Conservation (phyloP, 2,888 invertebrate species). For the Latrodectus hesperus region DNA sequence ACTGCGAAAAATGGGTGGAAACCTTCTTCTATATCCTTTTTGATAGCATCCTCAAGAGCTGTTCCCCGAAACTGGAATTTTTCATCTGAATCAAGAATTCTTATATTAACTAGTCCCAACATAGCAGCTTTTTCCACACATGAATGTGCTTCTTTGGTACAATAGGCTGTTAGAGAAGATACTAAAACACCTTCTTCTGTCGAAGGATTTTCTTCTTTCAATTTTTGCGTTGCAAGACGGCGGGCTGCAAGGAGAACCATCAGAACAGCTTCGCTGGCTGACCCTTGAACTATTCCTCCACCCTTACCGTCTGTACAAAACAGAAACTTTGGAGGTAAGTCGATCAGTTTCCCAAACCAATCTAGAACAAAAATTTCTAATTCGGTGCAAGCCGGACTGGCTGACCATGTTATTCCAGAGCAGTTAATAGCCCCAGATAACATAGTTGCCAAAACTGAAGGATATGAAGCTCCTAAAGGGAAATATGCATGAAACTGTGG, state of each 20-base stretch:
- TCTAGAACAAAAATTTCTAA: slow-evolving; percentile 98
- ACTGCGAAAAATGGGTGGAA: slow-evolving; percentile 97
- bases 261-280: slow-evolving; percentile 94
- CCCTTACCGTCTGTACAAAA: slow-evolving; percentile 82
- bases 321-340: slow-evolving; percentile 92
- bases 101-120: slow-evolving; percentile 91
- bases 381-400: slow-evolving; percentile 97
- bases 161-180: slow-evolving; percentile 90
- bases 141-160: slow-evolving; percentile 83
- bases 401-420: slow-evolving; percentile 88
- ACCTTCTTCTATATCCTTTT: slow-evolving; percentile 92
- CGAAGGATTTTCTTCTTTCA: slow-evolving; percentile 87
- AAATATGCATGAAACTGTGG: slow-evolving; percentile 99
- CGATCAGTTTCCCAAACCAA: slow-evolving; percentile 97
- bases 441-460: slow-evolving; percentile 98
- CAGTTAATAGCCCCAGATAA: slow-evolving; percentile 95
- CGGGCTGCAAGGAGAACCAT: slow-evolving; percentile 76
- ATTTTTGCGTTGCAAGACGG: slow-evolving; percentile 83
- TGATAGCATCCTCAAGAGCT: slow-evolving; percentile 82
- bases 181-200: slow-evolving; percentile 91
- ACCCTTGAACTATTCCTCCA: slow-evolving; percentile 98
- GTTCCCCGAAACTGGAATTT: slow-evolving; percentile 86
- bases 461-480: slow-evolving; percentile 97
- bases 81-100: slow-evolving; percentile 91
- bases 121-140: slow-evolving; percentile 95